Percentiles rank a stretch among this genome's conserved stretches.
phyloP scores from a whole-genome alignment of 2,888 invertebrate species.

The Holacanthella duospinosa region DNA sequence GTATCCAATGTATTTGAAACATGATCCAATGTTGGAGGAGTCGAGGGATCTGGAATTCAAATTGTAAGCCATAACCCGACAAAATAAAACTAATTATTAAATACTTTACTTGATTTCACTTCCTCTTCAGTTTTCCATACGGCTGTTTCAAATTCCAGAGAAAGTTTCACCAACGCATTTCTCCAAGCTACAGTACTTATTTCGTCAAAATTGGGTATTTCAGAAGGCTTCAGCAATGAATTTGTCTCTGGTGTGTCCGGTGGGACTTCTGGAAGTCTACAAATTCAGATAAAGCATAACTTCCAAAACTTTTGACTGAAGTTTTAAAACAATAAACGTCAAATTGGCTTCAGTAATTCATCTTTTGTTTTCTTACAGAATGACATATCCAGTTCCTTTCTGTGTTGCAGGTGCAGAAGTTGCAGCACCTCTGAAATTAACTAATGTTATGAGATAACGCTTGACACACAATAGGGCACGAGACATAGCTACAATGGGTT shows the following conservation, averaged over 20 bases:
- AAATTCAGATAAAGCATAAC: neutral
- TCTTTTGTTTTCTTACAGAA: neutral
- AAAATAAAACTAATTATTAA: neutral
- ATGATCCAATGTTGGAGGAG: neutral
- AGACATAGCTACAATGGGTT: too few species aligned
- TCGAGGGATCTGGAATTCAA: neutral
- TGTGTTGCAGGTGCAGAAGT: neutral
- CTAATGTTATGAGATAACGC: neutral
- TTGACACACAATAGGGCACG: neutral
- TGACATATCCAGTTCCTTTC: neutral
- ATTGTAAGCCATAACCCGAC: neutral
- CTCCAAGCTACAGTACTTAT: neutral
- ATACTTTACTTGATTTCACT: neutral
- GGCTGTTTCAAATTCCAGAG: slow-evolving; percentile 2
- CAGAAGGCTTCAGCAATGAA: neutral
- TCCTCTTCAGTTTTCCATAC: slow-evolving; percentile 5
- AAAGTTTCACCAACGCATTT: slow-evolving; percentile 4
- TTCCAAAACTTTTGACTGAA: too few species aligned
- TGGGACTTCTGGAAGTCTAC: slow-evolving; percentile 9
- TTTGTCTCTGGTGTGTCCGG: slow-evolving; percentile 4
- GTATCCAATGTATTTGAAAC: neutral
- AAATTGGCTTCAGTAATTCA: too few species aligned
- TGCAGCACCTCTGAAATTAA: neutral
- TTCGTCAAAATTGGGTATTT: neutral
- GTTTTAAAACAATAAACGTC: too few species aligned